Conservation (phyloP, 2,113 vertebrate genomes). For the Excalfactoria chinensis region DNA sequence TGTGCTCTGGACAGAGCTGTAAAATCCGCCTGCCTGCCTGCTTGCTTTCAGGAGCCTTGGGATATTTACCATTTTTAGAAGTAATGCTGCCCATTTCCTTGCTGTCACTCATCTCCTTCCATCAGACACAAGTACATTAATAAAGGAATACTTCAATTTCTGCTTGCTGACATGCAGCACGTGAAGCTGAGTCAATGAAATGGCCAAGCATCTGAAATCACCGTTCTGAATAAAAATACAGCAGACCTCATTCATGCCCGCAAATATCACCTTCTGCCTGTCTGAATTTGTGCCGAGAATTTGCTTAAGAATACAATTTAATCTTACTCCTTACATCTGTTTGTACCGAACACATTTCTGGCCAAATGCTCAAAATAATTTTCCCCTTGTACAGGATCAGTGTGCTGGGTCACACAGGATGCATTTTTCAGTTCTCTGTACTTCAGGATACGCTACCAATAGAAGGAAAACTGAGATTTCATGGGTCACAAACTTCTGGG, state of each 20-base stretch:
- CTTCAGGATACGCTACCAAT: conserved; percentile 54
- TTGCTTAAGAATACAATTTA: background rate
- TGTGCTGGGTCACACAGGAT: background rate
- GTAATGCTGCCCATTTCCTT: background rate
- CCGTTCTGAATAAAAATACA: background rate
- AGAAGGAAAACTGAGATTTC: conserved; percentile 70
- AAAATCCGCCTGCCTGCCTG: conserved; percentile 73
- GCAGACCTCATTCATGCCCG: background rate
- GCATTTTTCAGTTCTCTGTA: conserved; percentile 23
- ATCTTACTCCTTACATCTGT: background rate
- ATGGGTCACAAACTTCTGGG: conserved; percentile 69
- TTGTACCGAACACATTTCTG: background rate
- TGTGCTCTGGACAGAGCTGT: conserved; percentile 79
- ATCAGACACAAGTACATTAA: background rate
- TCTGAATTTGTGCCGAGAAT: background rate
- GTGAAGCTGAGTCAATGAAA: conserved; percentile 33
- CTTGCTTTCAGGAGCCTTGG: background rate
- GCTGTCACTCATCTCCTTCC: background rate
- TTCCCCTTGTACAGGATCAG: background rate
- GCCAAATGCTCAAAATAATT: background rate
- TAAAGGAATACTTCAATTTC: conserved; percentile 31
- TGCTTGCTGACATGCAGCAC: background rate
- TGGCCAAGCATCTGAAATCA: conserved; percentile 11
- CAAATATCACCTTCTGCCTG: background rate
- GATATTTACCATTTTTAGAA: conserved; percentile 40